Conservation (phyloP, 2,888 invertebrate species). For the Deilephila elpenor region DNA sequence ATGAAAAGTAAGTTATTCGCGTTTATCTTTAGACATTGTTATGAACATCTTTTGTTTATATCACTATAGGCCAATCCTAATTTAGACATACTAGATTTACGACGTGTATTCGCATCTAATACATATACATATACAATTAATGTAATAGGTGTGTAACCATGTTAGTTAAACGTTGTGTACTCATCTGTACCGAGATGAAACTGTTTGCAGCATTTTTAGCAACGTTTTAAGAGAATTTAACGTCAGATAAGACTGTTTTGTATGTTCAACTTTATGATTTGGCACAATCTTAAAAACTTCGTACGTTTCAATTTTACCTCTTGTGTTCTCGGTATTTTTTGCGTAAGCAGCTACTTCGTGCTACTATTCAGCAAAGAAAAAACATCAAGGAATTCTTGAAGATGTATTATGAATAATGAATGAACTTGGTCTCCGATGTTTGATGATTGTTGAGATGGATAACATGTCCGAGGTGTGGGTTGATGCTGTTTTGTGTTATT, state of each 20-base stretch:
- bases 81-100: too few relatives aligned
- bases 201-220: slow-evolving; percentile 52
- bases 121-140: too few relatives aligned
- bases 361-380: slow-evolving; percentile 31
- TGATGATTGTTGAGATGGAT: neutral
- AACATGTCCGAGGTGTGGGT: slow-evolving; percentile 14
- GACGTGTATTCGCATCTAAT: too few relatives aligned
- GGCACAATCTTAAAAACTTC: slow-evolving; percentile 44
- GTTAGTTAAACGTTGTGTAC: slow-evolving; percentile 36
- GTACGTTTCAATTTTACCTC: slow-evolving; percentile 38
- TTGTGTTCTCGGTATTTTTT: slow-evolving; percentile 37
- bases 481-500: neutral
- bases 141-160: too few relatives aligned
- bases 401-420: slow-evolving; percentile 25
- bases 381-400: slow-evolving; percentile 25
- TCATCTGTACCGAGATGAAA: slow-evolving; percentile 47
- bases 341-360: slow-evolving; percentile 31
- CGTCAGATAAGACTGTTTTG: slow-evolving; percentile 58
- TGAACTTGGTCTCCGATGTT: neutral
- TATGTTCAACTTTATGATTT: slow-evolving; percentile 50
- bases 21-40: too few relatives aligned
- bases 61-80: too few relatives aligned
- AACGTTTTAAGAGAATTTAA: slow-evolving; percentile 53
- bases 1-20: too few relatives aligned
- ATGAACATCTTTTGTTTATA: too few relatives aligned